Conservation (phyloP, 1,140 invertebrate species). For the Odontomachus brunneus region DNA sequence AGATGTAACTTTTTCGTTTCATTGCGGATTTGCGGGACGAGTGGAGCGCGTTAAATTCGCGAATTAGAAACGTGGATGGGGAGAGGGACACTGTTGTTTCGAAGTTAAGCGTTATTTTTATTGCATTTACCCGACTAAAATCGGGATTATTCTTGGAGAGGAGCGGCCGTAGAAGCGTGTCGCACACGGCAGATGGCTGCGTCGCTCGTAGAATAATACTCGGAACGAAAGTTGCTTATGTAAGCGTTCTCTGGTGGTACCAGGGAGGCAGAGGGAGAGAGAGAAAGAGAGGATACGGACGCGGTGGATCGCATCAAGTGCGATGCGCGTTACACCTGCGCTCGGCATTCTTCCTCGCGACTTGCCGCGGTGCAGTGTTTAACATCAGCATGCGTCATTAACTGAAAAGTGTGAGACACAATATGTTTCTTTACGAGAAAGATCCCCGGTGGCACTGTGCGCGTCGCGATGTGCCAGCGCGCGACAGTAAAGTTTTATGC, state of each 20-base stretch:
- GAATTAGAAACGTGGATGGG: not conserved
- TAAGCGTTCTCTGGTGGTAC: not conserved
- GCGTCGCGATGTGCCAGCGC: not conserved
- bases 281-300: not conserved
- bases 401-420: slow-evolving; percentile 18
- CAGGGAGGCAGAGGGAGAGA: too few species aligned
- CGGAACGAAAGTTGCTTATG: not conserved
- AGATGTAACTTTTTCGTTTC: not conserved
- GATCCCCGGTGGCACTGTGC: not conserved
- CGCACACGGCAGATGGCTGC: too few species aligned
- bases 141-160: not conserved
- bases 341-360: not conserved
- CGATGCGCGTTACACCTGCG: not conserved
- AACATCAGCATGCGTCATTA: slow-evolving; percentile 19
- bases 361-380: not conserved
- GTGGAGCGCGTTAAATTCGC: not conserved
- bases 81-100: not conserved
- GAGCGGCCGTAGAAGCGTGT: not conserved
- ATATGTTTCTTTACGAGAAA: not conserved
- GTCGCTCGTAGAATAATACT: not conserved
- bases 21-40: not conserved
- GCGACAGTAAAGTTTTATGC: slow-evolving; percentile 53
- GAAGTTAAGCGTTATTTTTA: slow-evolving; percentile 5
- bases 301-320: not conserved
- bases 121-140: not conserved